Conservation (phyloP, 1,140 invertebrate genomes). For the Zaprionus davidi region DNA sequence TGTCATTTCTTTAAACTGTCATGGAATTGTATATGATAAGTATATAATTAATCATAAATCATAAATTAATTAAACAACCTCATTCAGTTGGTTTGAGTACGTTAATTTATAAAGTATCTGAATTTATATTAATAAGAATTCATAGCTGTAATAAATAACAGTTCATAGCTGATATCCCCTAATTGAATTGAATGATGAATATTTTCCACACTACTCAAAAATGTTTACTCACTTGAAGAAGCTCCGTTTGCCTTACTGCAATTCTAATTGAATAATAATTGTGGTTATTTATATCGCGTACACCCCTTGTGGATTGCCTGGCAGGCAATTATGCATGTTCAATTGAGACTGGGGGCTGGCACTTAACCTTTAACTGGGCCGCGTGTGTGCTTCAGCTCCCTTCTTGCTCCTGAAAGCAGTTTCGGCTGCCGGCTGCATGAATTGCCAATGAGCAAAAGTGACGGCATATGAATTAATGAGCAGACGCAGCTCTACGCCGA, state of each 20-base stretch:
- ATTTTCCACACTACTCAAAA: not conserved
- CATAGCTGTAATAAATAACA: too few relatives aligned
- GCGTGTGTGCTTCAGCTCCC: not conserved
- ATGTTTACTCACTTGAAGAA: not conserved
- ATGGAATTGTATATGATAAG: too few relatives aligned
- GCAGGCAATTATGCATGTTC: slow-evolving; percentile 73
- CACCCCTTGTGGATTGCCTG: slow-evolving; percentile 23
- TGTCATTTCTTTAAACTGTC: too few relatives aligned
- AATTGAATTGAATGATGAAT: not conserved
- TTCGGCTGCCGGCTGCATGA: slow-evolving; percentile 38
- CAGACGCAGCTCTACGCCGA: slow-evolving; percentile 40
- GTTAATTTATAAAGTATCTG: too few relatives aligned
- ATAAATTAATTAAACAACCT: too few relatives aligned
- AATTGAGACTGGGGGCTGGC: slow-evolving; percentile 52
- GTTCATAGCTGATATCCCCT: too few relatives aligned
- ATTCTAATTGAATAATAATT: slow-evolving; percentile 6
- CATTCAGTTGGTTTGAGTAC: too few relatives aligned
- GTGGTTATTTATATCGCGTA: not conserved
- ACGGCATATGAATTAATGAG: slow-evolving; percentile 78
- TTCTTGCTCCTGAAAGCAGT: too few relatives aligned
- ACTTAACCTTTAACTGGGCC: slow-evolving; percentile 56
- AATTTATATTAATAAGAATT: too few relatives aligned
- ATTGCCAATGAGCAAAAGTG: slow-evolving; percentile 73
- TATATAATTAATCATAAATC: too few relatives aligned
- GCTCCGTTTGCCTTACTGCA: not conserved